Evolutionary conservation across 30 jellyfish, hydroid and myxozoan genomes (phyloP).

Genomic region (Hydractinia symbiolongicarpus): DNA sequence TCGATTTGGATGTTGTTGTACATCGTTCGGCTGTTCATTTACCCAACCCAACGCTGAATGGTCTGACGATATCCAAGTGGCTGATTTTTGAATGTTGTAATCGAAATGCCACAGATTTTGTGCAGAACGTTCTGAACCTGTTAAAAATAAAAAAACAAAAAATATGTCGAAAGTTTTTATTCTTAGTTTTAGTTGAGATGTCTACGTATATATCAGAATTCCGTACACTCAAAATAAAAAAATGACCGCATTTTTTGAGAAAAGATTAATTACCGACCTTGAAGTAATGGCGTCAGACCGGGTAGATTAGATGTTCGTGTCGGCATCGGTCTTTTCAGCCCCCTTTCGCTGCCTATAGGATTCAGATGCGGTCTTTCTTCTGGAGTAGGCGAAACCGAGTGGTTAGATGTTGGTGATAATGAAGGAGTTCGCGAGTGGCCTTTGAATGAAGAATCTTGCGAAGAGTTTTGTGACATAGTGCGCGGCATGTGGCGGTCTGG

Average conservation of each 20-base stretch:
- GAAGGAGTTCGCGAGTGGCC: constrained; percentile 61
- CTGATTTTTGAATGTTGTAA: constrained; percentile 33
- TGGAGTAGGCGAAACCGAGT: constrained; percentile 84
- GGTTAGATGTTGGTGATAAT: constrained; percentile 76
- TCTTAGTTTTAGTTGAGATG: too few species aligned
- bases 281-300: constrained; percentile 59
- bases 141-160: not conserved
- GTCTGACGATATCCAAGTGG: constrained; percentile 9
- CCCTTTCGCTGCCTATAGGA: constrained; percentile 96
- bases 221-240: not conserved
- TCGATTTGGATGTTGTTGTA: constrained; percentile 1
- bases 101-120: constrained; percentile 90
- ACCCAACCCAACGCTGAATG: constrained; percentile 30
- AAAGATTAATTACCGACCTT: constrained; percentile 34
- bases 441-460: constrained; percentile 49
- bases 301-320: constrained; percentile 31
- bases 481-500: constrained; percentile 38
- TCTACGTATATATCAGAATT: not conserved
- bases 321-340: constrained; percentile 54
- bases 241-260: not conserved
- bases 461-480: constrained; percentile 49
- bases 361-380: constrained; percentile 91
- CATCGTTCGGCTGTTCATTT: constrained; percentile 17
- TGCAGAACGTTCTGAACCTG: constrained; percentile 61
- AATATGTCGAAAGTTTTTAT: not conserved